Base-by-base conservation (phyloP, 2,113 vertebrate genomes). In the Leuciscus idus region DNA sequence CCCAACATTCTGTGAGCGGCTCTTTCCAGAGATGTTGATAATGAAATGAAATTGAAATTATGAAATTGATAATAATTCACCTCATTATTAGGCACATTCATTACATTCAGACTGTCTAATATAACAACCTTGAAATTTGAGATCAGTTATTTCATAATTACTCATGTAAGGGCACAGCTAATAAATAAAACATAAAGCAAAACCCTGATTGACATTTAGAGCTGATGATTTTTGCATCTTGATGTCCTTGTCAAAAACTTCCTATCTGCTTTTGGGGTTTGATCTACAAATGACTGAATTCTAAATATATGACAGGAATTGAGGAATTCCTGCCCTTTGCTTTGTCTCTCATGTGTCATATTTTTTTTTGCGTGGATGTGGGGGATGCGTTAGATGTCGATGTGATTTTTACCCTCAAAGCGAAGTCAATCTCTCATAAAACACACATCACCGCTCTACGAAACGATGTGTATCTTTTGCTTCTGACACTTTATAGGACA, bases 371-470 rank as follows among this genome's bases (percentile, higher is more conserved):
- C 15, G 2, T 39, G 30, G 39, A 82, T 86, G 43, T 82, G 88
- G 89, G 87, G 87, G 84, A 90, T 83, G 84, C 15, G 2, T 43
- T n/a, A 74, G 73, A 82, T 78, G 73, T 48, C 83, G 59, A 84
- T 90, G 81, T 85, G 46, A 89, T 90, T 90, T 80, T 90, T 82
- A 83, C 86, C 85, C 70, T 17, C 78, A 78, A 64, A 48, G 79
- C 9, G 19, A 75, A 86, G 87, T 88, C 66, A 59, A 66, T 87
- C 84, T 84, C 86, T 87, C 68, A 86, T 64, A 85, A 89, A 90
- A 62, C 78, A 76, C 85, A 74, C 70, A 85, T 83, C 48, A 81
- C 75, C 80, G 82, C 33, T 33, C 26, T 21, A 57, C 72, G 81
- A 83, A 88, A 61, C 68, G 62, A 86, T 85, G 28, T 76, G 33